phyloP scores from a whole-genome alignment of 2,113 vertebrate genomes.

The Eidolon helvum region DNA sequence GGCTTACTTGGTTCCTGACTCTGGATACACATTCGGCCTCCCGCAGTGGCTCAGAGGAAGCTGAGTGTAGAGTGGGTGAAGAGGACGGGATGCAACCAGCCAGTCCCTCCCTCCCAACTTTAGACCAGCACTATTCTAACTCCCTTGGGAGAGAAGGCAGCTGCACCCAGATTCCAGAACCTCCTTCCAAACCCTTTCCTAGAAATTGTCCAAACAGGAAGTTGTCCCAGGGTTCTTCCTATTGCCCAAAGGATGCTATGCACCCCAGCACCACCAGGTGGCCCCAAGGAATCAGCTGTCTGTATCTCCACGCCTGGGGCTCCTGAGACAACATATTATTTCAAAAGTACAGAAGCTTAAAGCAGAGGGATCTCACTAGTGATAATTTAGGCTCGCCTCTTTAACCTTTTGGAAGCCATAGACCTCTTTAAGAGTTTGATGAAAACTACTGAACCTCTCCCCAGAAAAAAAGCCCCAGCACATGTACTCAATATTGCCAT shows the following conservation, averaged over 20 bases:
- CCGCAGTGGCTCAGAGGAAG: not conserved
- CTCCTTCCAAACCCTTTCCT: not conserved
- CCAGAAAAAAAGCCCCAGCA: not conserved
- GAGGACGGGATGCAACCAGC: not conserved
- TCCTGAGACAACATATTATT: not conserved
- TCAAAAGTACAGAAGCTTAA: not conserved
- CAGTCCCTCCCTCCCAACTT: not conserved
- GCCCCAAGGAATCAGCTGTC: not conserved
- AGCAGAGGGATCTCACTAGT: not conserved
- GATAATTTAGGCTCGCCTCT: not conserved
- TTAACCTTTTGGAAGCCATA: not conserved
- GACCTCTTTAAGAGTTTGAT: not conserved
- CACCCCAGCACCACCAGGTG: conserved; percentile 32
- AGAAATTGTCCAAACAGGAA: not conserved
- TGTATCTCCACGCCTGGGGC: not conserved
- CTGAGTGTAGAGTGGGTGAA: not conserved
- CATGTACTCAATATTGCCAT: not conserved
- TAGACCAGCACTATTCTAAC: not conserved
- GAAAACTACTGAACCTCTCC: not conserved
- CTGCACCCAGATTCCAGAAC: not conserved
- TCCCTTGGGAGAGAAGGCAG: not conserved
- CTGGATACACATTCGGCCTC: not conserved
- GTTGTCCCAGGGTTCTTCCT: not conserved
- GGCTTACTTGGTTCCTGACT: not conserved
- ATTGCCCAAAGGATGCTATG: not conserved